Percentiles rank a stretch among this genome's conserved stretches.
phyloP scores from a whole-genome alignment of 1,140 invertebrate species.

The Zophobas atratus region DNA sequence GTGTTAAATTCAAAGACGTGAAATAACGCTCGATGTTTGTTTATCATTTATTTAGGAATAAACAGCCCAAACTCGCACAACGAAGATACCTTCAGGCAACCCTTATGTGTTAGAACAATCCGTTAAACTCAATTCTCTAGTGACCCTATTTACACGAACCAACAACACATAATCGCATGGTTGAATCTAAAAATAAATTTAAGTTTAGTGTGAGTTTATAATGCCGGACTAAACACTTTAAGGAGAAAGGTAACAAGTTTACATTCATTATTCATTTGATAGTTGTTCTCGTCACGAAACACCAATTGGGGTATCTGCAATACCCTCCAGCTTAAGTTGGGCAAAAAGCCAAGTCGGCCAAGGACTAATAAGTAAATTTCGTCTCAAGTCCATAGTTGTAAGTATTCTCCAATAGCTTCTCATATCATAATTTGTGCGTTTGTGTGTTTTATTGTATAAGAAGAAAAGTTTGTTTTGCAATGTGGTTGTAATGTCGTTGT shows the following conservation, averaged over 20 bases:
- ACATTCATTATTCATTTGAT: slow-evolving; percentile 33
- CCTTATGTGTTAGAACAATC: background rate
- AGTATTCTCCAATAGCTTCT: background rate
- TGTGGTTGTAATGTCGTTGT: background rate
- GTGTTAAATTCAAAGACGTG: too few species aligned
- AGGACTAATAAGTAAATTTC: background rate
- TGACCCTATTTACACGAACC: background rate
- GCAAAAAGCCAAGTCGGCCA: slow-evolving; percentile 32
- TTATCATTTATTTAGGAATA: too few species aligned
- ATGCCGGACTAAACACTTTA: slow-evolving; percentile 21
- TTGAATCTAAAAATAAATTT: slow-evolving; percentile 8
- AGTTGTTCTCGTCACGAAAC: slow-evolving; percentile 30
- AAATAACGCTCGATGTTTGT: too few species aligned
- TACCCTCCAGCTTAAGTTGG: slow-evolving; percentile 9
- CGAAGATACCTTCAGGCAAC: too few species aligned
- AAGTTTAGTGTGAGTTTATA: slow-evolving; percentile 10
- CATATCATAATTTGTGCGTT: background rate
- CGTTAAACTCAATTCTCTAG: background rate
- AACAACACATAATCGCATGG: slow-evolving; percentile 5
- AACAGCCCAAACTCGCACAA: too few species aligned
- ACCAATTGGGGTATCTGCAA: slow-evolving; percentile 21
- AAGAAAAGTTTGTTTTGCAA: too few species aligned
- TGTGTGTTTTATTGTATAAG: too few species aligned
- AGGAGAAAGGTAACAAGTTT: slow-evolving; percentile 24
- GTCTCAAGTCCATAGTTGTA: slow-evolving; percentile 3